A percentile compares a stretch with the other conserved stretches of the same genome.
Evolutionary conservation across 2,888 invertebrate genomes (phyloP).

Genomic region (Trachelus stipa): DNA sequence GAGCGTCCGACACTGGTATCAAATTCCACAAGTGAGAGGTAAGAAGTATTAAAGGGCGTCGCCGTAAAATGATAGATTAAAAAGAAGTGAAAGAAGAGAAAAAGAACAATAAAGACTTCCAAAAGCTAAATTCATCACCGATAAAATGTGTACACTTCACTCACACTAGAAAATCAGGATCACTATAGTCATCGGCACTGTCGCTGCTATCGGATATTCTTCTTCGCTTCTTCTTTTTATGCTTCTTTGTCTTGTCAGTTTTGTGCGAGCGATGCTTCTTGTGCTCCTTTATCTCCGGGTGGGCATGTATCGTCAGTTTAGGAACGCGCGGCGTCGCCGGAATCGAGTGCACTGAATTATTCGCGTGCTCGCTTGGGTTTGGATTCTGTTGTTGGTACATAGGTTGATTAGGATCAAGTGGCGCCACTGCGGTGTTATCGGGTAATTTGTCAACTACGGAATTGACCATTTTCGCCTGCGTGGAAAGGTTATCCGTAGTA

Average conservation of each 20-base stretch:
- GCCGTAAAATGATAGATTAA: not conserved
- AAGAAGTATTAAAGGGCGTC: not conserved
- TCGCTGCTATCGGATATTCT: conserved; percentile 68
- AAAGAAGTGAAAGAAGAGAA: not conserved
- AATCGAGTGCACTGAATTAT: conserved; percentile 46
- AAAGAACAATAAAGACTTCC: not conserved
- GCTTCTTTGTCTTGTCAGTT: conserved; percentile 61
- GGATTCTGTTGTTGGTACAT: conserved; percentile 28
- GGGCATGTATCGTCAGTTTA: conserved; percentile 60
- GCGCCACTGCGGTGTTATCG: not conserved
- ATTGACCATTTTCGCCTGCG: not conserved
- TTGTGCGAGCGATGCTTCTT: conserved; percentile 63
- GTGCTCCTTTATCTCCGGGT: conserved; percentile 57
- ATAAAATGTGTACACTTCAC: conserved; percentile 35
- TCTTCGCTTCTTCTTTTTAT: conserved; percentile 64
- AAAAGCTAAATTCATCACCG: conserved; percentile 27
- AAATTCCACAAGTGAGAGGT: conserved; percentile 9
- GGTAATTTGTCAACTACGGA: conserved; percentile 7
- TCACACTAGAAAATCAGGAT: conserved; percentile 68
- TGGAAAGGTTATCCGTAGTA: not conserved
- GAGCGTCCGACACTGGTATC: conserved; percentile 47
- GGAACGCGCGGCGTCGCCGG: conserved; percentile 55
- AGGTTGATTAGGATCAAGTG: not conserved
- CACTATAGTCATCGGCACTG: conserved; percentile 76
- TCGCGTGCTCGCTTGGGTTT: conserved; percentile 45